phyloP scores from a whole-genome alignment of 1,140 invertebrate species.

The Drosophila navojoa region DNA sequence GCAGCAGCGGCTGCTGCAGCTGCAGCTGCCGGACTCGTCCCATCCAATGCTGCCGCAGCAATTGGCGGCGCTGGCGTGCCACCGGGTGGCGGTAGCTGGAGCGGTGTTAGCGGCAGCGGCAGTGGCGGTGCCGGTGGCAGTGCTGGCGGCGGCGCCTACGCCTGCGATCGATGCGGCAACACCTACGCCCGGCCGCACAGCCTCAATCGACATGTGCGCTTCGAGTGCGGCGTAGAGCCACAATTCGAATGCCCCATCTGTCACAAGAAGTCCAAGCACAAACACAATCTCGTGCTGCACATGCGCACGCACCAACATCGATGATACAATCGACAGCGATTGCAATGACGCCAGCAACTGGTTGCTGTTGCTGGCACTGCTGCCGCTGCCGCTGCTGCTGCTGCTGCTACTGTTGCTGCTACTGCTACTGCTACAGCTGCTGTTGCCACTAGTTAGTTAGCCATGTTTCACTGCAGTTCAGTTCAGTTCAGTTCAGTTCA shows the following conservation, averaged over 20 bases:
- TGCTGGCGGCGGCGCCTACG: constrained; percentile 74
- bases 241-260: constrained; percentile 86
- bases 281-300: constrained; percentile 86
- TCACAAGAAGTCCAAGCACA: constrained; percentile 86
- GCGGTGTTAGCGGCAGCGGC: constrained; percentile 12
- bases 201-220: constrained; percentile 87
- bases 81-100: constrained; percentile 24
- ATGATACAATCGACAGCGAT: constrained; percentile 77
- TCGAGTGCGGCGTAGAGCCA: constrained; percentile 87
- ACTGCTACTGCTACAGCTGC: constrained; percentile 30
- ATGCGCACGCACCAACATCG: constrained; percentile 85
- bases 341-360: constrained; percentile 68
- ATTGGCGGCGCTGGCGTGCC: constrained; percentile 15
- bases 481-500: constrained; percentile 41
- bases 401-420: constrained; percentile 1
- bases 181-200: constrained; percentile 86
- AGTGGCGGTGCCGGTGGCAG: constrained; percentile 20
- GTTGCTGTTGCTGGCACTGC: constrained; percentile 38
- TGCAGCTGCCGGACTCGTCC: constrained; percentile 13
- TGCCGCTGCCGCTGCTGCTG: constrained; percentile 2
- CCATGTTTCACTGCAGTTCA: constrained; percentile 39
- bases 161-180: constrained; percentile 86
- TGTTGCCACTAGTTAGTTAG: constrained; percentile 47
- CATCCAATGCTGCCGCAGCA: constrained; percentile 3
- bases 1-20: constrained; percentile 45